Evolutionary conservation across 2,797 vertebrate genomes (phyloP).

Genomic region (Esox masquinongy): DNA sequence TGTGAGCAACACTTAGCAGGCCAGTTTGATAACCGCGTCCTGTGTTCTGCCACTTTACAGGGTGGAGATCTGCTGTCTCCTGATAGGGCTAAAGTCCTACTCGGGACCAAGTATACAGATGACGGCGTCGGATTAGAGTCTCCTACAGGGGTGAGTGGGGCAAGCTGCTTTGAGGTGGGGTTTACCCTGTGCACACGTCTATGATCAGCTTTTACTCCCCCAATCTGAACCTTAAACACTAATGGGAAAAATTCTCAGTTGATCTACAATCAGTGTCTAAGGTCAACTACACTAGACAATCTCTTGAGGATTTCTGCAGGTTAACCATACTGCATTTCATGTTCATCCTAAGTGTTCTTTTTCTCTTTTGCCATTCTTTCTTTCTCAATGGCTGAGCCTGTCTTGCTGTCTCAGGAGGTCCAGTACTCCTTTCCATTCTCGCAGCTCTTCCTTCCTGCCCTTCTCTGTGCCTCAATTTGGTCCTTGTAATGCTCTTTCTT

Average conservation of each 20-base stretch:
- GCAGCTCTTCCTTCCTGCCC: slow-evolving; percentile 19
- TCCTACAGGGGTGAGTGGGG: slow-evolving; percentile 53
- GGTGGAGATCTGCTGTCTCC: slow-evolving; percentile 73
- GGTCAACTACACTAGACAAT: background rate
- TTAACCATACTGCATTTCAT: background rate
- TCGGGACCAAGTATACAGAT: slow-evolving; percentile 66
- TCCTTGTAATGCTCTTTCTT: background rate
- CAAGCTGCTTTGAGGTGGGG: background rate
- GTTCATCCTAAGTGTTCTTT: background rate
- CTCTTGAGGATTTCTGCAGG: background rate
- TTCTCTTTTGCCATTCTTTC: slow-evolving; percentile 33
- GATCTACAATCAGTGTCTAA: background rate
- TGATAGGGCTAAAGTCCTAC: slow-evolving; percentile 68
- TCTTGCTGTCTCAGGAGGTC: slow-evolving; percentile 1
- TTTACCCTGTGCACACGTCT: background rate
- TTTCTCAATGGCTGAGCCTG: slow-evolving; percentile 5
- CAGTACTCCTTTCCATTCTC: background rate
- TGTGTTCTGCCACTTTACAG: slow-evolving; percentile 50
- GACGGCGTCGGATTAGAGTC: slow-evolving; percentile 60
- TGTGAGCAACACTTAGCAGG: slow-evolving; percentile 12
- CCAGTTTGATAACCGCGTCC: background rate
- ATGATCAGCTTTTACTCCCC: background rate
- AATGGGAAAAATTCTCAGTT: background rate
- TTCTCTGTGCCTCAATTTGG: background rate
- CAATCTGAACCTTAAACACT: background rate